Evolutionary conservation across 2,888 invertebrate genomes (phyloP).

Genomic region (Dasypogon diadema): DNA sequence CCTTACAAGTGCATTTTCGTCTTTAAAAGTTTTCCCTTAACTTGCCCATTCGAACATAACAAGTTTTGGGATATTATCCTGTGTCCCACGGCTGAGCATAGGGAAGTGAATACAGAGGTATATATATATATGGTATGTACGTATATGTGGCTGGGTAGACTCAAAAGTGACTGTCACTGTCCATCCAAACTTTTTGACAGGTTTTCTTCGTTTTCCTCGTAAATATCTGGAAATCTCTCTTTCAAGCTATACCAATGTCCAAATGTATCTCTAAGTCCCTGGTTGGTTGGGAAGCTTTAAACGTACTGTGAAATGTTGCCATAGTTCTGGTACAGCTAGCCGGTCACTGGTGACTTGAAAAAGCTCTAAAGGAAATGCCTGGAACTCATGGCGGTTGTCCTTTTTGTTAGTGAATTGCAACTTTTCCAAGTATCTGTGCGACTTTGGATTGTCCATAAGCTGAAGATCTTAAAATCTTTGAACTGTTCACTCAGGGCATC

Average conservation of each 20-base stretch:
- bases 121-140: background rate
- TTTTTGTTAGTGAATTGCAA: background rate
- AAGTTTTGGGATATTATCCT: constrained; percentile 4
- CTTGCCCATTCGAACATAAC: constrained; percentile 43
- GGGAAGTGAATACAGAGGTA: background rate
- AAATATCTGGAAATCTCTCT: constrained; percentile 41
- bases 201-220: constrained; percentile 42
- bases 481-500: no score
- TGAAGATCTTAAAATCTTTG: no score
- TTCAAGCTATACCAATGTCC: constrained; percentile 26
- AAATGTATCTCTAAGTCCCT: constrained; percentile 40
- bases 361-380: background rate
- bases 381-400: background rate
- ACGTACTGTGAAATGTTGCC: constrained; percentile 31
- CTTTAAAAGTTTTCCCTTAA: constrained; percentile 50
- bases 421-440: no score
- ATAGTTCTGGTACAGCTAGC: background rate
- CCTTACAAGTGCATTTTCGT: constrained; percentile 53
- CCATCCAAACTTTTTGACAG: constrained; percentile 51
- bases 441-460: no score
- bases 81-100: background rate
- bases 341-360: background rate
- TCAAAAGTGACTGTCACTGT: constrained; percentile 44
- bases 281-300: constrained; percentile 22
- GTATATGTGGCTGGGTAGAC: constrained; percentile 4